Evolutionary conservation across 2,888 invertebrate genomes (phyloP).

Genomic region (Dryocosmus kuriphilus): DNA sequence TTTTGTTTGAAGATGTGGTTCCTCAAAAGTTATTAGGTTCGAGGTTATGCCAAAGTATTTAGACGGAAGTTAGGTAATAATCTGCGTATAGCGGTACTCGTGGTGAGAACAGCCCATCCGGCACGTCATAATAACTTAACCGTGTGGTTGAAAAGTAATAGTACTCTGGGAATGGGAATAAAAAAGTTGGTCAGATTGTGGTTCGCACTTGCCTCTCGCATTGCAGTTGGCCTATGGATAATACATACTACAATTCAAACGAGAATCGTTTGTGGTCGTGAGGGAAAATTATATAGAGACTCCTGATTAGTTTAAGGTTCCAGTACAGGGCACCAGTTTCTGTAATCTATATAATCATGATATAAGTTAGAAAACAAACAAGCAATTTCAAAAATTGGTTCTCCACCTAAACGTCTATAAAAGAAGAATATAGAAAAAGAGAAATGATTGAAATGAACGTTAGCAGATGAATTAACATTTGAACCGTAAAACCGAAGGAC

Average conservation of each 20-base stretch:
- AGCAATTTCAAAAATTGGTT: background rate
- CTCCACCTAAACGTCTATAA: background rate
- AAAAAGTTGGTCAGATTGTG: conserved; percentile 16
- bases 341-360: background rate
- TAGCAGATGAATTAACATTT: too few relatives aligned
- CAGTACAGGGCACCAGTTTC: background rate
- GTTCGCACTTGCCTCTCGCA: conserved; percentile 11
- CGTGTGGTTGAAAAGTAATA: conserved; percentile 51
- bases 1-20: conserved; percentile 3
- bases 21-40: conserved; percentile 25
- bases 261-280: conserved; percentile 23
- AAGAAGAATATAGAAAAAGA: too few relatives aligned
- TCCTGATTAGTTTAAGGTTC: conserved; percentile 23
- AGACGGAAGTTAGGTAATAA: conserved; percentile 52
- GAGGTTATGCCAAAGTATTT: conserved; percentile 11
- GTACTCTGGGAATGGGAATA: conserved; percentile 40
- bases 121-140: conserved; percentile 51
- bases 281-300: background rate
- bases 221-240: conserved; percentile 24
- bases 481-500: too few relatives aligned
- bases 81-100: conserved; percentile 40
- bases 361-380: background rate
- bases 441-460: too few relatives aligned
- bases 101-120: conserved; percentile 52
- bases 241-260: too few relatives aligned